A percentile compares a stretch with the other conserved stretches of the same genome.
These are phyloP conservation scores for Coracopsis vasa DNA, from an alignment of 2,113 vertebrate genomes.

Conservation along the genomic window DNA sequence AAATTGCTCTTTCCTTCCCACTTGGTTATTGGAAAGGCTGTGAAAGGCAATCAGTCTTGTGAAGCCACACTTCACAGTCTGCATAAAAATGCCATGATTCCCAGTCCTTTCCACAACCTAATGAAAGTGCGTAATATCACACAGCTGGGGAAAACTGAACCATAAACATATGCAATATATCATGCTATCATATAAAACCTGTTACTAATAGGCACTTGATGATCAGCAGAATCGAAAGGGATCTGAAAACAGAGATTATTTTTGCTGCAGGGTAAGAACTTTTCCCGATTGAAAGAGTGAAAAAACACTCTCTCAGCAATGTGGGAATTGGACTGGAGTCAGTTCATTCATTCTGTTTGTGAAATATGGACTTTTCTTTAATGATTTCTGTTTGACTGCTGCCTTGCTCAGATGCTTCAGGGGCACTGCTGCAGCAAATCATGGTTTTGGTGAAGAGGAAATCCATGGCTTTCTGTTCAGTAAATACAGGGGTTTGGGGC, in stretches of 20 bases:
- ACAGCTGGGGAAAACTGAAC: constrained; percentile 79
- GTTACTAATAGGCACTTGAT: constrained; percentile 67
- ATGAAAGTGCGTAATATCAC: constrained; percentile 77
- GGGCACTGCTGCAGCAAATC: constrained; percentile 5
- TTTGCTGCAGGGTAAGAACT: constrained; percentile 43
- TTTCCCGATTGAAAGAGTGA: neutral
- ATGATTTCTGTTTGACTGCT: constrained; percentile 58
- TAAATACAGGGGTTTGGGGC: neutral
- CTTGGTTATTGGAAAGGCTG: constrained; percentile 81
- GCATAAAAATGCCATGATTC: constrained; percentile 81
- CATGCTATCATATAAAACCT: constrained; percentile 62
- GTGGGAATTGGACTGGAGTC: constrained; percentile 45
- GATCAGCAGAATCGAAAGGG: constrained; percentile 56
- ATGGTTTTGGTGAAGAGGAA: neutral
- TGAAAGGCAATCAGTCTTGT: constrained; percentile 83
- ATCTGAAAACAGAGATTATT: constrained; percentile 59
- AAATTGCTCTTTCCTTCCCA: constrained; percentile 76
- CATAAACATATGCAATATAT: constrained; percentile 76
- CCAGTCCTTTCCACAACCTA: constrained; percentile 72
- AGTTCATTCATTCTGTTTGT: constrained; percentile 24
- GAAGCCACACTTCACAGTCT: constrained; percentile 77
- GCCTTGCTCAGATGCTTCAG: neutral
- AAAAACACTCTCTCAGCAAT: constrained; percentile 33
- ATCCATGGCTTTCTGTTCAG: neutral
- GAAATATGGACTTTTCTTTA: constrained; percentile 53